Percentiles rank a stretch among this genome's conserved stretches.
phyloP scores from a whole-genome alignment of 1,140 invertebrate species.

The Probaryconus sp. region DNA sequence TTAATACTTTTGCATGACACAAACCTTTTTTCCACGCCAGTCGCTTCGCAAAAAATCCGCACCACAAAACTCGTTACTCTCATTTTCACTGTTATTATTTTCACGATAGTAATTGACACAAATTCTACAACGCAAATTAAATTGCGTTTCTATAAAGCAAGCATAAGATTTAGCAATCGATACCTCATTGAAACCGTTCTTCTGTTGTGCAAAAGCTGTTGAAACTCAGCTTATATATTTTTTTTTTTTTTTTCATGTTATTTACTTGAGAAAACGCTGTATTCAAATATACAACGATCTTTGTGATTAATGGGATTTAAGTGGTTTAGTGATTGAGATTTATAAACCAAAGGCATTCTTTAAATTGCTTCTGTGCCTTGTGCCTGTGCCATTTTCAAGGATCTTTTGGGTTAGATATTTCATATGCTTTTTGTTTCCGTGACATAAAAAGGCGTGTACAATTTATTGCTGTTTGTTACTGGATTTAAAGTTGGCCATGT shows the following conservation, averaged over 20 bases:
- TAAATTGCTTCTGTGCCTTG: too few relatives aligned
- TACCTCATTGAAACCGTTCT: conserved; percentile 42
- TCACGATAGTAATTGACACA: conserved; percentile 44
- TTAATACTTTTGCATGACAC: conserved; percentile 48
- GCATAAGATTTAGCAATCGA: conserved; percentile 51
- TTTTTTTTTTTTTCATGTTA: conserved; percentile 36
- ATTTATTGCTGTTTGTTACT: too few relatives aligned
- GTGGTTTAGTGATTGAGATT: too few relatives aligned
- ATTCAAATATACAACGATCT: conserved; percentile 42
- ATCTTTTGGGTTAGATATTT: too few relatives aligned
- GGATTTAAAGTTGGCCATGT: too few relatives aligned
- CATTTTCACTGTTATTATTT: conserved; percentile 53
- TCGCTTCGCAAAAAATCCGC: conserved; percentile 14
- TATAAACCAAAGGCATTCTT: too few relatives aligned
- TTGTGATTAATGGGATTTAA: conserved; percentile 33
- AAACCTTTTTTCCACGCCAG: conserved; percentile 17
- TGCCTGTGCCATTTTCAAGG: too few relatives aligned
- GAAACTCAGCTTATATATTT: conserved; percentile 39
- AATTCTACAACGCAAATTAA: conserved; percentile 55
- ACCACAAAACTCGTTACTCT: conserved; percentile 48
- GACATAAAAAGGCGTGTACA: too few relatives aligned
- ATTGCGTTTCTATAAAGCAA: conserved; percentile 46
- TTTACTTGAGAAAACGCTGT: conserved; percentile 42
- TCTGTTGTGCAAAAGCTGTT: conserved; percentile 47
- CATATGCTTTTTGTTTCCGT: too few relatives aligned